These are phyloP conservation scores for Bolborhynchus lineola DNA, from an alignment of 2,113 vertebrate genomes.

Conservation along the genomic window DNA sequence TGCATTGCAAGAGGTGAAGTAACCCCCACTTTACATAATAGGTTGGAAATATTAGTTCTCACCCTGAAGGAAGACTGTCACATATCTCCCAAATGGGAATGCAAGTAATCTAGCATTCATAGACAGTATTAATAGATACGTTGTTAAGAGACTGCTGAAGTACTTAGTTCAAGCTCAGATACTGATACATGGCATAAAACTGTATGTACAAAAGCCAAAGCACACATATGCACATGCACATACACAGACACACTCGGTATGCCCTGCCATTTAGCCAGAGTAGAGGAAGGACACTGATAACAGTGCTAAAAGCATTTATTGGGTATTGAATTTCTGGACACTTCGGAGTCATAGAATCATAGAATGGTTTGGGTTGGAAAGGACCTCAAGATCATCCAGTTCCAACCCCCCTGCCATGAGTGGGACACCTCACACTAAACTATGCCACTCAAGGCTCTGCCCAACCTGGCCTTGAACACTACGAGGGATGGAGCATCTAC, in stretches of 20 bases:
- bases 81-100: neutral
- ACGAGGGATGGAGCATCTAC: neutral
- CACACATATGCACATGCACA: neutral
- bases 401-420: neutral
- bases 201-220: neutral
- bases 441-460: fast-evolving
- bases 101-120: neutral
- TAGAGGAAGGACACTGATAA: neutral
- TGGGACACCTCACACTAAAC: fast-evolving
- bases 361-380: neutral
- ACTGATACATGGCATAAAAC: neutral
- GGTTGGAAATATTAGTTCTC: neutral
- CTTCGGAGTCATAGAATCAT: neutral
- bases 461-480: neutral
- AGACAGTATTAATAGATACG: neutral
- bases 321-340: neutral
- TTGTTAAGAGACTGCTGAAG: neutral
- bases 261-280: neutral
- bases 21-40: neutral
- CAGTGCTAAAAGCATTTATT: neutral
- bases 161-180: neutral
- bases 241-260: fast-evolving
- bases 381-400: neutral
- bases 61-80: neutral
- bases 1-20: neutral